Base-by-base conservation (phyloP, 2,888 invertebrate genomes). In the Orthonevra nobilis region DNA sequence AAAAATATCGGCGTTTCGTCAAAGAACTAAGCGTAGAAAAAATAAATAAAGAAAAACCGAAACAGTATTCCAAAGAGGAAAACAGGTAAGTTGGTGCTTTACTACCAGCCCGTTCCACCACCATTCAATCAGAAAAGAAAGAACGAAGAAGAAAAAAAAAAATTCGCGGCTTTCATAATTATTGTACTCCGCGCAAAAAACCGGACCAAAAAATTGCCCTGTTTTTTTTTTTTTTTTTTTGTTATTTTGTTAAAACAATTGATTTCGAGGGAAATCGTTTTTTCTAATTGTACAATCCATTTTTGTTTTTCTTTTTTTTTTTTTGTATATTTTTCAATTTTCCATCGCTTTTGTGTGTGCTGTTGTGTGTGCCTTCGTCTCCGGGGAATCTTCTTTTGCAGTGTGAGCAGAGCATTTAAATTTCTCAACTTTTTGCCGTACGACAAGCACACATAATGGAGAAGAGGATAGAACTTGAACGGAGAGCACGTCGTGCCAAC, bases 391-490 rank as follows among this genome's bases (percentile, higher is more conserved):
- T 20, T 14, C 23, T 58, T 32, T 50, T 46, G 44, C 56, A 72
- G 54, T 17, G 52, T 50, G 38, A 64, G n/a, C n/a, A n/a, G n/a
- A n/a, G n/a, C n/a, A 64, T 66, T 54, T 68, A 61, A 63, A 68
- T 60, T 68, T 69, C 54, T 61, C 56, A 73, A 73, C n/a, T n/a
- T 44, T 68, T 73, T 61, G 32, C 60, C 68, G 54, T 58, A 30
- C 34, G 15, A n/a, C n/a, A n/a, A 70, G 40, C 36, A 36, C 38
- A 63, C 48, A 44, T 60, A 84, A 97, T 97, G 97, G 97, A 97
- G 91, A 97, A 97, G 90, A 94, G 98, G 90, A 94, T 98, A 92
- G 95, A 95, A 88, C 91, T 97, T 89, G 98, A 98, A 91, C 94
- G 95, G 91, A 92, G 97, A 88, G 97, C 97, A 90, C 93, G 94